Percentiles rank a stretch among this genome's conserved stretches.
Conservation (phyloP, 2,888 invertebrate genomes). For the Parnassius mnemosyne region DNA sequence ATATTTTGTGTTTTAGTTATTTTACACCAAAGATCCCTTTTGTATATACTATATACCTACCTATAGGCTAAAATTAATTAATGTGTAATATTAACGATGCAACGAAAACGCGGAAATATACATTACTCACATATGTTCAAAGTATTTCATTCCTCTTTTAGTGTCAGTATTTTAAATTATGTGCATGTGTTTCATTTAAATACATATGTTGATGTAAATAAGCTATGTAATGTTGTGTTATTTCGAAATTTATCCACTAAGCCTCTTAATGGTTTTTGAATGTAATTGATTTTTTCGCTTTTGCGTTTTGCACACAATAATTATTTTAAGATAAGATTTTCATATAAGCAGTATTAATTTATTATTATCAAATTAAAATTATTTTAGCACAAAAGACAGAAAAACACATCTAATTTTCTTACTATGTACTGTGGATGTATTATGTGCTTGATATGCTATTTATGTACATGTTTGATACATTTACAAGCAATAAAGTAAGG, state of each 20-base stretch:
- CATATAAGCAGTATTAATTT: slow-evolving; percentile 17
- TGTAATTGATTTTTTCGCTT: slow-evolving; percentile 20
- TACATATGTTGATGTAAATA: not conserved
- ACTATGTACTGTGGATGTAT: slow-evolving; percentile 1
- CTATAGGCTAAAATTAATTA: slow-evolving; percentile 21
- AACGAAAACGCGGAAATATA: slow-evolving; percentile 22
- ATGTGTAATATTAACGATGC: slow-evolving; percentile 22
- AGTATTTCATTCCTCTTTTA: not conserved
- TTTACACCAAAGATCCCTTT: slow-evolving; percentile 35
- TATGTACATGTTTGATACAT: not conserved
- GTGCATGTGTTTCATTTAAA: not conserved
- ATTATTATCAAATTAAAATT: not conserved
- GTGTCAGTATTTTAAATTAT: not conserved
- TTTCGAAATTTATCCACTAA: not conserved
- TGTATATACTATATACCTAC: slow-evolving; percentile 22
- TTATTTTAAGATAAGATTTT: slow-evolving; percentile 3
- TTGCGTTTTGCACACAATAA: slow-evolving; percentile 14
- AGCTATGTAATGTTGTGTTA: not conserved
- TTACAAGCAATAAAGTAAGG: not conserved
- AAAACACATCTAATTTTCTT: not conserved
- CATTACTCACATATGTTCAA: not conserved
- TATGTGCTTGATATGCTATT: slow-evolving; percentile 1
- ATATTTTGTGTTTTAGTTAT: slow-evolving; percentile 12
- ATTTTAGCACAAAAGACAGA: slow-evolving; percentile 2
- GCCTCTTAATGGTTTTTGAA: not conserved